A percentile compares a stretch with the other conserved stretches of the same genome.
phyloP scores from a whole-genome alignment of 2,113 vertebrate species.

The Pseudois nayaur region DNA sequence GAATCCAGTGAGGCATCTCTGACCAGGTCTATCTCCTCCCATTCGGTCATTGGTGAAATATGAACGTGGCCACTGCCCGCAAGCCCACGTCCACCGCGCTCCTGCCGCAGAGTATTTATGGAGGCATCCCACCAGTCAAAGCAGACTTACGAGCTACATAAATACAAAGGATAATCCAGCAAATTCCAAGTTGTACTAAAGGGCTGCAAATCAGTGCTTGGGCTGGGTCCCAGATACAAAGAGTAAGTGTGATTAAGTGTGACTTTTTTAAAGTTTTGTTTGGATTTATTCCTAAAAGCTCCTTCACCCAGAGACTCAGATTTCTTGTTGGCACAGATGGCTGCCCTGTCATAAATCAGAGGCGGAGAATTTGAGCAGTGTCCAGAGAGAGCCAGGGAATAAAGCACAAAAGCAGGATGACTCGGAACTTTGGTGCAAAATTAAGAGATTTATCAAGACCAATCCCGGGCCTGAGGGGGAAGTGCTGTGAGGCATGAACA shows the following conservation, averaged over 20 bases:
- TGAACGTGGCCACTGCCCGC: background rate
- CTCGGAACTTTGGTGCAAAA: background rate
- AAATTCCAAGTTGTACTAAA: background rate
- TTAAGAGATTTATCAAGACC: background rate
- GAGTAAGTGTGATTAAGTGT: slow-evolving; percentile 55
- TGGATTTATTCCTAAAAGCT: slow-evolving; percentile 73
- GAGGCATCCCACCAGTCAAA: background rate
- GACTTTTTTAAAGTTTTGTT: slow-evolving; percentile 58
- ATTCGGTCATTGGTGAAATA: background rate
- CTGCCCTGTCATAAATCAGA: slow-evolving; percentile 47
- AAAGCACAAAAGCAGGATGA: no score
- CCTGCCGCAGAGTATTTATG: slow-evolving; percentile 20
- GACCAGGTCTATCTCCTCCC: background rate
- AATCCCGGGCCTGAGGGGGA: background rate
- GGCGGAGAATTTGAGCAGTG: background rate
- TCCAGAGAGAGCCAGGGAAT: background rate
- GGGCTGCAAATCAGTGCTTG: slow-evolving; percentile 49
- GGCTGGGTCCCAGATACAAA: slow-evolving; percentile 43
- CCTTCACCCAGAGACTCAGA: background rate
- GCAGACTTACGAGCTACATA: slow-evolving; percentile 43
- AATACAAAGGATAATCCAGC: slow-evolving; percentile 27
- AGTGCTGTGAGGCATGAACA: fast-evolving
- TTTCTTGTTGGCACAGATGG: background rate
- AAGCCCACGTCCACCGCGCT: background rate
- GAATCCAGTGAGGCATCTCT: fast-evolving